phyloP scores from a whole-genome alignment of 2,797 vertebrate species.

The Spondyliosoma cantharus region DNA sequence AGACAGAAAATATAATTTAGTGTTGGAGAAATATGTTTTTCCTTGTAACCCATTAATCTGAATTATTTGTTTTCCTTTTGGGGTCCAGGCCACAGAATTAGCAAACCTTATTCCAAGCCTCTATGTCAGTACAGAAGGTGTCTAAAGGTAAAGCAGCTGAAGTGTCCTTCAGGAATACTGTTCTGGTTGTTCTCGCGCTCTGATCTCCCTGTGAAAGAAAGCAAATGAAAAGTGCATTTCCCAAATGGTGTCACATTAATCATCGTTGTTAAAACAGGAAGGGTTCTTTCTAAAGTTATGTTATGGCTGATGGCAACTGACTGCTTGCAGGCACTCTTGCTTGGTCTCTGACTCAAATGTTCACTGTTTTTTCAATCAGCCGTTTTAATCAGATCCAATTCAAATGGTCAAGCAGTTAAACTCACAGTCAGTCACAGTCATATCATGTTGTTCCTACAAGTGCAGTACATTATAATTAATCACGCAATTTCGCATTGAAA shows the following conservation, averaged over 20 bases:
- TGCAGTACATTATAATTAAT: too few relatives aligned
- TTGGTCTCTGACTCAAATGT: background rate
- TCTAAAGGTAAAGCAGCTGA: constrained; percentile 16
- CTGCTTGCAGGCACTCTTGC: constrained; percentile 6
- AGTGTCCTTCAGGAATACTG: constrained; percentile 2
- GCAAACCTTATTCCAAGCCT: constrained; percentile 1
- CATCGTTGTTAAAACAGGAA: constrained; percentile 15
- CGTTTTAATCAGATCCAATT: constrained; percentile 32
- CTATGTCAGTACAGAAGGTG: background rate
- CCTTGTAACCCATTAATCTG: background rate
- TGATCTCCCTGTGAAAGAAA: constrained; percentile 9
- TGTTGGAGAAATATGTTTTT: background rate
- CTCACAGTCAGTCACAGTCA: constrained; percentile 21
- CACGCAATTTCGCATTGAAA: too few relatives aligned
- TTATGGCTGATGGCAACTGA: background rate
- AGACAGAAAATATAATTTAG: background rate
- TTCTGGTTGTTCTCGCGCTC: constrained; percentile 13
- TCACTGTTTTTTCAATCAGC: constrained; percentile 26
- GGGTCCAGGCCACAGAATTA: background rate
- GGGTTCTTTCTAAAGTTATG: background rate
- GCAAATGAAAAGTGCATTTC: constrained; percentile 20
- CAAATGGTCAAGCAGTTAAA: constrained; percentile 26
- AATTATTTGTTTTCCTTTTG: background rate
- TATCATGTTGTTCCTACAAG: constrained; percentile 24
- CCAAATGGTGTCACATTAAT: constrained; percentile 24